Evolutionary conservation across 1,140 invertebrate species (phyloP).

Genomic region (Lysiphlebus fabarum): DNA sequence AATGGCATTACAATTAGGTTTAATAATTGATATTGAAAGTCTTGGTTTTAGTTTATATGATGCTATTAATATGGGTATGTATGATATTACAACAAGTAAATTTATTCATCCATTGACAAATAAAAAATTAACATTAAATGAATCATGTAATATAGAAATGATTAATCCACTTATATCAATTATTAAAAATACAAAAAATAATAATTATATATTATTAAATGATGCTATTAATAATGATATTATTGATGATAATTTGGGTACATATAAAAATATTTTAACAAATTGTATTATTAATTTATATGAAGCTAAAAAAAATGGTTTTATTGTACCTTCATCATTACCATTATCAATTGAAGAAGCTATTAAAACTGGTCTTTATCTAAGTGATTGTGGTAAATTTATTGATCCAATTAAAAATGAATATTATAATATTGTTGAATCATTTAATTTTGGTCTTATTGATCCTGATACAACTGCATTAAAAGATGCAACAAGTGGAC

Average conservation of each 20-base stretch:
- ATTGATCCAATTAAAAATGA: slow-evolving; percentile 71
- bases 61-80: slow-evolving; percentile 77
- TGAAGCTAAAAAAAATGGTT: slow-evolving; percentile 68
- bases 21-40: slow-evolving; percentile 82
- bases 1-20: slow-evolving; percentile 70
- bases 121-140: slow-evolving; percentile 72
- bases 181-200: slow-evolving; percentile 68
- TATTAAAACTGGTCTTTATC: slow-evolving; percentile 72
- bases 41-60: slow-evolving; percentile 80
- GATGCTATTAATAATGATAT: slow-evolving; percentile 73
- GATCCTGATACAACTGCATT: slow-evolving; percentile 74
- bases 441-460: slow-evolving; percentile 70
- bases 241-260: slow-evolving; percentile 72
- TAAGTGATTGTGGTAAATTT: slow-evolving; percentile 74
- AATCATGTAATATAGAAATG: slow-evolving; percentile 75
- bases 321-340: slow-evolving; percentile 71
- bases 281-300: slow-evolving; percentile 64
- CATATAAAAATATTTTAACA: slow-evolving; percentile 64
- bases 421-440: slow-evolving; percentile 67
- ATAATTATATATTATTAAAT: slow-evolving; percentile 69
- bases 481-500: slow-evolving; percentile 71
- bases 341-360: slow-evolving; percentile 75
- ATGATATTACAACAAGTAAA: slow-evolving; percentile 66
- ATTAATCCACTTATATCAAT: slow-evolving; percentile 77
- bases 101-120: slow-evolving; percentile 82